Evolutionary conservation across 2,113 vertebrate species (phyloP), one percentile per base, ranked within the genome.

Genomic region (Nicator chloris): DNA sequence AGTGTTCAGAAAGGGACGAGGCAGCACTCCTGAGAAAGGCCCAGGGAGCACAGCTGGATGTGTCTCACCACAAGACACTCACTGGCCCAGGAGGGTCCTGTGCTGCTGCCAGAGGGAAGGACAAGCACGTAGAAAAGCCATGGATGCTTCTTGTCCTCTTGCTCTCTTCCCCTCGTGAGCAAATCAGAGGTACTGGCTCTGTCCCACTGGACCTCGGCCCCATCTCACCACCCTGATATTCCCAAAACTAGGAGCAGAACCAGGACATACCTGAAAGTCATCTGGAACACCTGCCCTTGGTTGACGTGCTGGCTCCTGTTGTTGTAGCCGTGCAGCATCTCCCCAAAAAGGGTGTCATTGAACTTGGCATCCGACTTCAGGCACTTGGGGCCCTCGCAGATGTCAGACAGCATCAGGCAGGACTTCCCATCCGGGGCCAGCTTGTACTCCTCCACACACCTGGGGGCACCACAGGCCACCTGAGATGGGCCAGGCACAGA

Each of bases 361-460:
- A 99, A 99, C 97, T 98, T 99, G 75, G 98, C 98, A 76, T 98
- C 98, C 0, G 98, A 97, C 89, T 98, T 98, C 42, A 98, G 98
- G 95, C 99, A 99, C 96, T 99, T 99, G 78, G 98, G 98, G 54
- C 99, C 99, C 70, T 99, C 98, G 0, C 99, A 99, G 97, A 98
- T 98, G 93, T 99, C 99, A 7, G 99, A 98, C 82, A 99, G 98
- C 97, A 99, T 98, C 57, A 99, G 95, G 95, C 99, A 99, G 91
- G 99, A 99, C 79, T 99, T 99, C n/a, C 99, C 98, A 63, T 99
- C 99, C 0, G 98, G 98, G 33, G 99, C 98, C 95, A 99, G 98
- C 90, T 98, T 99, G 97, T 99, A 99, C 91, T 99, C 99, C 97
- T 99, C 99, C 82, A 99, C 99, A 10, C 99, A 99, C 70, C 99